A percentile compares a stretch with the other conserved stretches of the same genome.
These are phyloP conservation scores for Cerastis rubricosa DNA, from an alignment of 2,888 invertebrate genomes.

Conservation along the genomic window DNA sequence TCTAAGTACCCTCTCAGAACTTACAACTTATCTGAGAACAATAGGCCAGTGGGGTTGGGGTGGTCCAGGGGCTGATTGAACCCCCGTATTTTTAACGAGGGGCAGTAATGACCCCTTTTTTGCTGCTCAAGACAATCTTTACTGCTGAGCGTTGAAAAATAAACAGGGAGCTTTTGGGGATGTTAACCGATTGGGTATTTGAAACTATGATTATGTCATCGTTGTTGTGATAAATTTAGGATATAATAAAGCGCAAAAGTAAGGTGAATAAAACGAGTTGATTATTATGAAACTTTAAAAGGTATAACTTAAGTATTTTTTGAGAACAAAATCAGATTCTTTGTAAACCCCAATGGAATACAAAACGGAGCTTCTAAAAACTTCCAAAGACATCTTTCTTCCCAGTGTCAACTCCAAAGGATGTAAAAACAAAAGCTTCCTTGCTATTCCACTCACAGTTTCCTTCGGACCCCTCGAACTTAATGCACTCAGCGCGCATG, in stretches of 20 bases:
- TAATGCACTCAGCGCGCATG: conserved; percentile 60
- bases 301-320: neutral
- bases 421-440: conserved; percentile 58
- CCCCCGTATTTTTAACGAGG: conserved; percentile 48
- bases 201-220: neutral
- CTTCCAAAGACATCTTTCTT: conserved; percentile 15
- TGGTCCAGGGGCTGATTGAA: conserved; percentile 50
- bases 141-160: conserved; percentile 25
- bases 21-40: conserved; percentile 60
- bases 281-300: neutral
- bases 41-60: conserved; percentile 41
- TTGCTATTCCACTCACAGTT: conserved; percentile 57
- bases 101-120: conserved; percentile 65
- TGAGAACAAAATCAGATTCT: neutral
- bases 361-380: neutral
- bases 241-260: neutral
- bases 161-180: conserved; percentile 15
- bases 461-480: conserved; percentile 48
- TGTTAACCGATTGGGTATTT: conserved; percentile 3
- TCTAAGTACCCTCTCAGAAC: conserved; percentile 54
- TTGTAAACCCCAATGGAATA: neutral
- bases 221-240: neutral
- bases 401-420: conserved; percentile 35
- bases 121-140: conserved; percentile 34
- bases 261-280: neutral